phyloP scores from a whole-genome alignment of 1,140 invertebrate genomes.

The Camponotus vicinus region DNA sequence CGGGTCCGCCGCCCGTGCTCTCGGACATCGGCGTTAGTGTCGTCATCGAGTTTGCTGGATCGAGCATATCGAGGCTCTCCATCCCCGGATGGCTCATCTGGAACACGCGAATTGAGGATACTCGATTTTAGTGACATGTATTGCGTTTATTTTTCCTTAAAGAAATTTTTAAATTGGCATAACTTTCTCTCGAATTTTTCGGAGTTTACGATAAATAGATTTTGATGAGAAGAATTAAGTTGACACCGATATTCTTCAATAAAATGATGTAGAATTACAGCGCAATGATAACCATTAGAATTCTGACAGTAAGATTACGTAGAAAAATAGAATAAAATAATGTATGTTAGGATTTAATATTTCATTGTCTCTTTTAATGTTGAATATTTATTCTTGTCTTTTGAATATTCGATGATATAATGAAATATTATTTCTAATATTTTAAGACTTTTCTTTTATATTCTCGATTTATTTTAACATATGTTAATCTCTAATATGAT shows the following conservation, averaged over 20 bases:
- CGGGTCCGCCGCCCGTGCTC: constrained; percentile 86
- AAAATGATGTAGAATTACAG: too few species aligned
- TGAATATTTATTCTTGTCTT: background rate
- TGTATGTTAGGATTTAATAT: background rate
- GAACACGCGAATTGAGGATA: constrained; percentile 83
- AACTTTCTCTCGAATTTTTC: background rate
- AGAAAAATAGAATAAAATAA: background rate
- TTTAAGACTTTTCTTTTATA: background rate
- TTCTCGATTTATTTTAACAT: background rate
- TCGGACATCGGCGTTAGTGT: constrained; percentile 95
- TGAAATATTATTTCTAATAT: background rate
- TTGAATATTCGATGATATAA: background rate
- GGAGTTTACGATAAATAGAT: background rate
- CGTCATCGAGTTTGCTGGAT: constrained; percentile 95
- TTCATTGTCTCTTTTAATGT: background rate
- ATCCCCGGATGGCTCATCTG: constrained; percentile 97
- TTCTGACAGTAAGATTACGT: background rate
- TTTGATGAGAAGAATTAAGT: background rate
- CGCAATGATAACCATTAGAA: background rate
- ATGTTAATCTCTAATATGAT: background rate
- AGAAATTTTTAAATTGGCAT: background rate
- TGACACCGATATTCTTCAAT: background rate
- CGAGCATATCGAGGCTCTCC: constrained; percentile 97
- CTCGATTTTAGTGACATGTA: constrained; percentile 63
- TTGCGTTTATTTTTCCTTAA: background rate